Evolutionary conservation across 2,797 vertebrate genomes (phyloP), one percentile per base, ranked within the genome.

Genomic region (Aplochiton taeniatus): DNA sequence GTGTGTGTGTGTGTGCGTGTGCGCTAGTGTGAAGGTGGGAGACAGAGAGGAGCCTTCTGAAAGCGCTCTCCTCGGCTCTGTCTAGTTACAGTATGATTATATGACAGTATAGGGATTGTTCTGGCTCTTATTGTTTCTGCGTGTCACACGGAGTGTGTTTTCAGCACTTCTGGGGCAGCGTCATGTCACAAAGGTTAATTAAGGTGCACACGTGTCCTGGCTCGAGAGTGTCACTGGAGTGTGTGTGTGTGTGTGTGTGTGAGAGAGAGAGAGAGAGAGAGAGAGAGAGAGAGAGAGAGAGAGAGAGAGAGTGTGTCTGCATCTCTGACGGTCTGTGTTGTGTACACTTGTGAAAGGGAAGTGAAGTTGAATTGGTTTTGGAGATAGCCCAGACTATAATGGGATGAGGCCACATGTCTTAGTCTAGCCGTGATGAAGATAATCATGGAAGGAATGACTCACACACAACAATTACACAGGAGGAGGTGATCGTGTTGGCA

Each of bases 51-150:
- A 13, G 11, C 8, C 41, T 50, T 61, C 31, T 45, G 18, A 19
- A 59, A 17, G 44, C 31, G 57, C 47, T 76, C 55, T 52, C 64
- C 66, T 72, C 46, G 47, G 61, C 72, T 70, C 59, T 56, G 63
- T 65, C 59, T 80, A 75, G 78, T 81, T 78, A 75, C 54, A 47
- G 31, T 31, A 31, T 6, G n/a, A n/a, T n/a, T n/a, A n/a, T n/a
- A n/a, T n/a, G n/a, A 75, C 54, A 47, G 31, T 31, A 31, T 6
- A 31, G 58, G 69, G 60, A 76, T 74, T 71, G 70, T 65, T 70
- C 62, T 57, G 60, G 49, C 49, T 53, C 55, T 42, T 19, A 65
- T 74, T 79, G 70, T 74, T 63, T 65, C 65, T 48, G 6, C 18
- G 66, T 74, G 74, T 55, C 55, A 42, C 17, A 43, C 47, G 60